Evolutionary conservation across 2,888 invertebrate species (phyloP).

Genomic region (Drosophila cognata): DNA sequence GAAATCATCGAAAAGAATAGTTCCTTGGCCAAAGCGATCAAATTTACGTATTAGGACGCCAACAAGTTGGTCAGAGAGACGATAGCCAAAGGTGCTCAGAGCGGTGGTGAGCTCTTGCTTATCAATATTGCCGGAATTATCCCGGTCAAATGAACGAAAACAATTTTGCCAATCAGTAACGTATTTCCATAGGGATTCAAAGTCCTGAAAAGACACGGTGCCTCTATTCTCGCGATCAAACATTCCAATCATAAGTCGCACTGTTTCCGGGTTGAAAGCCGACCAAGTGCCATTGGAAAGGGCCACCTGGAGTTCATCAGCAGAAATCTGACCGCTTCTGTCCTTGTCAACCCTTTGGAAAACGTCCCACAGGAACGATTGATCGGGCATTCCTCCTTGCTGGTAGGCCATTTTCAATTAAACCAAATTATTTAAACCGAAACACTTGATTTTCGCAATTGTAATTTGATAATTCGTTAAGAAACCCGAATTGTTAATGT

Average conservation of each 20-base stretch:
- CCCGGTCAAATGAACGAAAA: constrained; percentile 97
- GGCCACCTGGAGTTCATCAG: constrained; percentile 95
- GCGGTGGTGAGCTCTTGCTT: constrained; percentile 95
- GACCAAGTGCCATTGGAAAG: constrained; percentile 99
- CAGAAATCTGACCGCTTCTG: constrained; percentile 94
- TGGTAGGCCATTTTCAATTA: constrained; percentile 85
- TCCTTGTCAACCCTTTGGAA: constrained; percentile 91
- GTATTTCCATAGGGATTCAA: constrained; percentile 98
- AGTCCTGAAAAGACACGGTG: constrained; percentile 97
- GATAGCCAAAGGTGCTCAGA: constrained; percentile 94
- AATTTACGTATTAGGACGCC: constrained; percentile 95
- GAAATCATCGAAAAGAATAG: constrained; percentile 98
- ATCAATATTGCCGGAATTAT: constrained; percentile 97
- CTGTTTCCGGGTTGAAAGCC: constrained; percentile 99
- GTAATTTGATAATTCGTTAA: background rate
- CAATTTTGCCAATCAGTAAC: constrained; percentile 99
- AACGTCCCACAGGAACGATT: constrained; percentile 11
- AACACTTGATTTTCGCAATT: background rate
- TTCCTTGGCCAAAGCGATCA: constrained; percentile 95
- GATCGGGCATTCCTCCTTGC: constrained; percentile 80
- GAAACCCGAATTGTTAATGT: background rate
- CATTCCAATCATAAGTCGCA: constrained; percentile 92
- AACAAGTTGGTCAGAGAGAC: constrained; percentile 93
- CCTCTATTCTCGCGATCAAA: constrained; percentile 96
- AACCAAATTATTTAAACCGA: background rate